A percentile compares a stretch with the other conserved stretches of the same genome.
Evolutionary conservation across 2,888 invertebrate species (phyloP).

Genomic region (Melanchra persicariae): DNA sequence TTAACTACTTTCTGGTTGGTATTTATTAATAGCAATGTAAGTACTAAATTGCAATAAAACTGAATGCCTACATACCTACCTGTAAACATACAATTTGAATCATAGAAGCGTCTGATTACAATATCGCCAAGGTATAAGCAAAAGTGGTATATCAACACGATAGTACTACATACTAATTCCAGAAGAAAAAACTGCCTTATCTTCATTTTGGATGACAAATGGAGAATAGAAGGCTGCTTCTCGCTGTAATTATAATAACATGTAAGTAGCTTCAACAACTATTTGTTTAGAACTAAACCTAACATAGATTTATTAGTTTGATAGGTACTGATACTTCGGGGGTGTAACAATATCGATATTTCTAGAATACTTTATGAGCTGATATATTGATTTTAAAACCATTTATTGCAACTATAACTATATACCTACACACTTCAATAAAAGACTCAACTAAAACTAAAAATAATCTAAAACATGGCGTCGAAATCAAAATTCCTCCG

Average conservation of each 20-base stretch:
- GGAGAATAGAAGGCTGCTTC: constrained; percentile 21
- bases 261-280: constrained; percentile 28
- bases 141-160: background rate
- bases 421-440: too few species aligned
- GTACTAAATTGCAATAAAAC: background rate
- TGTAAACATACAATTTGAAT: constrained; percentile 1
- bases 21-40: constrained; percentile 1
- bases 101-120: background rate
- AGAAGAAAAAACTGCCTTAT: too few species aligned
- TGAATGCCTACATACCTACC: background rate
- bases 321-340: background rate
- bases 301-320: background rate
- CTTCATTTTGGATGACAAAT: background rate
- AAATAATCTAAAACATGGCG: too few species aligned
- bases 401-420: too few species aligned
- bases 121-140: background rate
- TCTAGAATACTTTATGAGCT: too few species aligned
- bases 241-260: constrained; percentile 6
- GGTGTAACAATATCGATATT: too few species aligned
- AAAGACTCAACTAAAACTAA: too few species aligned
- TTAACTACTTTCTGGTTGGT: constrained; percentile 9
- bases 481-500: too few species aligned
- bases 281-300: background rate
- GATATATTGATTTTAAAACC: too few species aligned
- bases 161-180: background rate